A percentile compares a stretch with the other conserved stretches of the same genome.
Conservation (phyloP, 30 jellyfish, hydroid and myxozoan genomes). For the Mastigias papua region DNA sequence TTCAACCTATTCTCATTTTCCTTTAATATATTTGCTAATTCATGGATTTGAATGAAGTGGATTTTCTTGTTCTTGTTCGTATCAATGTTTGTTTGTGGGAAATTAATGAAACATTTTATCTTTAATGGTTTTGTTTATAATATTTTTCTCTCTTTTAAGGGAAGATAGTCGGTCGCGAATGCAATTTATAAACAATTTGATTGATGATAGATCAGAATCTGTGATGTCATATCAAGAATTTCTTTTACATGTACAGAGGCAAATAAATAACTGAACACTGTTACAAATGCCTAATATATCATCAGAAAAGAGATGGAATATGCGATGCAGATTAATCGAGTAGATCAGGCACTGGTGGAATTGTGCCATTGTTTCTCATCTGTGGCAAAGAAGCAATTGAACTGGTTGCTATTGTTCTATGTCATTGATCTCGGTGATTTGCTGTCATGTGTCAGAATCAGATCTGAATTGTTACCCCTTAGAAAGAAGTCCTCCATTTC, state of each 20-base stretch:
- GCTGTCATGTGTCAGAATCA: background rate
- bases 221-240: slow-evolving; percentile 96
- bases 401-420: background rate
- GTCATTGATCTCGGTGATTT: background rate
- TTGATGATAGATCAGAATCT: slow-evolving; percentile 97
- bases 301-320: background rate
- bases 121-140: no score
- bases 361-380: background rate
- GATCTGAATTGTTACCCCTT: background rate
- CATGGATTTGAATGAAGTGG: no score
- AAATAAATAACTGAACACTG: slow-evolving; percentile 67
- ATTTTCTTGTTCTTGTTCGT: no score
- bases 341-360: background rate
- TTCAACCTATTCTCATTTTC: no score
- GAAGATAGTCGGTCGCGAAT: slow-evolving; percentile 91
- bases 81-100: no score
- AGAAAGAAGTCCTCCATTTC: background rate
- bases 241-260: slow-evolving; percentile 92
- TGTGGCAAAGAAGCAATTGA: background rate
- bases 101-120: no score
- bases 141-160: slow-evolving; percentile 37
- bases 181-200: slow-evolving; percentile 76
- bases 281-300: background rate
- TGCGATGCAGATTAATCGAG: background rate
- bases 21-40: no score